Evolutionary conservation across 2,113 vertebrate species (phyloP).

Genomic region (Chionodraco myersi): DNA sequence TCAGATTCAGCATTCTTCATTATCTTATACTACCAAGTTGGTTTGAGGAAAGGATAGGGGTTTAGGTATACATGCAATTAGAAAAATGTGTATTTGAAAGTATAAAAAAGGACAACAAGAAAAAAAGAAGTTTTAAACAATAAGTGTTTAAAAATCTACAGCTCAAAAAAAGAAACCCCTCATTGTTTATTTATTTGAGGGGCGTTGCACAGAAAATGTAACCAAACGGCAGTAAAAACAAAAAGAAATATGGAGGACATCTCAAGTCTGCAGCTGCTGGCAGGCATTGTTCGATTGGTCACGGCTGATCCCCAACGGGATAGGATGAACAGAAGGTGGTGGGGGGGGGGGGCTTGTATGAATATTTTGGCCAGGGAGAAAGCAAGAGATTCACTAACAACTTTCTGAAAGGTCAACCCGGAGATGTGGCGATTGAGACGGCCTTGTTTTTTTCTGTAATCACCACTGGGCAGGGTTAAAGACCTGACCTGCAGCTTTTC

Average conservation of each 20-base stretch:
- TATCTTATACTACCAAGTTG: background rate
- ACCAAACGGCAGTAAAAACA: constrained; percentile 23
- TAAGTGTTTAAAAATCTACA: background rate
- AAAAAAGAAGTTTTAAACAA: background rate
- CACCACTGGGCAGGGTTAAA: constrained; percentile 52
- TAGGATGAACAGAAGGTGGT: constrained; percentile 33
- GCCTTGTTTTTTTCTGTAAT: constrained; percentile 43
- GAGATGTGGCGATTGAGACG: constrained; percentile 31
- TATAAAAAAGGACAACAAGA: background rate
- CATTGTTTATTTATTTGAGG: too few species aligned
- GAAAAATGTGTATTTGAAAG: constrained; percentile 7
- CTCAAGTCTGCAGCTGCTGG: constrained; percentile 74
- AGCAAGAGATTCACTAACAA: constrained; percentile 50
- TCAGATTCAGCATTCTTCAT: background rate
- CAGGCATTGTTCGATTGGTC: constrained; percentile 73
- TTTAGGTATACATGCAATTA: constrained; percentile 2
- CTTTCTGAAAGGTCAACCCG: constrained; percentile 16
- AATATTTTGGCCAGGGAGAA: constrained; percentile 50
- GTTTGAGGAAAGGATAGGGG: background rate
- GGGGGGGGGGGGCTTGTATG: constrained; percentile 31
- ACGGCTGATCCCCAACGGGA: constrained; percentile 60
- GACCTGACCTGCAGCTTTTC: constrained; percentile 67
- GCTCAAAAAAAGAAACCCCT: constrained; percentile 13
- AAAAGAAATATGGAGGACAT: constrained; percentile 48
- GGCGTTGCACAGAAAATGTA: constrained; percentile 22